A percentile compares a stretch with the other conserved stretches of the same genome.
These are phyloP conservation scores for Peromyscus californicus DNA, from an alignment of 2,113 vertebrate species.

Conservation along the genomic window DNA sequence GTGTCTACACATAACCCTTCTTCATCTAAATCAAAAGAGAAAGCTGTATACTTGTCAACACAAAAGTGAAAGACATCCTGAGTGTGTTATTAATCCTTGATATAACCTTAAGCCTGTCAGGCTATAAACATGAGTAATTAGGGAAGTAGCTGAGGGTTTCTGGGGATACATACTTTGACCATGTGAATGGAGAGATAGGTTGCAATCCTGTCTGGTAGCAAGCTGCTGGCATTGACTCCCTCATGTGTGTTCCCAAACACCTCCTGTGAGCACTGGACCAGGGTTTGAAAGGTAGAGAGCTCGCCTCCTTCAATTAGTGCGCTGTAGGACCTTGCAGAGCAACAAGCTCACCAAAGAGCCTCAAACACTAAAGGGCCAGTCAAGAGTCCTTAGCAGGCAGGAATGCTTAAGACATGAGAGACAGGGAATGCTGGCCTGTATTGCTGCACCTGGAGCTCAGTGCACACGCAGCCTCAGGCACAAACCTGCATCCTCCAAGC, in stretches of 20 bases:
- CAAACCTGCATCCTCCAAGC: neutral
- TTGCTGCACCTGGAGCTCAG: neutral
- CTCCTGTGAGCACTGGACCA: neutral
- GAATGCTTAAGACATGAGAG: neutral
- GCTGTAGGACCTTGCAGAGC: neutral
- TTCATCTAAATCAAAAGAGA: neutral
- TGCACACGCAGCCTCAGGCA: neutral
- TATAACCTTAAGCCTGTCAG: constrained; percentile 10
- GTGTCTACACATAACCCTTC: neutral
- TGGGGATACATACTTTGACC: neutral
- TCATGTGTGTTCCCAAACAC: neutral
- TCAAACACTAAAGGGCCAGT: neutral
- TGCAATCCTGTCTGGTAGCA: neutral
- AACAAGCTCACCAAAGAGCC: neutral
- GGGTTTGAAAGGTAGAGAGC: neutral
- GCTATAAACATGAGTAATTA: constrained; percentile 48
- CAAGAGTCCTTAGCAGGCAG: neutral
- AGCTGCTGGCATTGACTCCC: neutral
- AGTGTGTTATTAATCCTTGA: constrained; percentile 35
- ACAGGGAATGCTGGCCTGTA: neutral
- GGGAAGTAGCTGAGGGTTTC: constrained; percentile 14
- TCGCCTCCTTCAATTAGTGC: neutral
- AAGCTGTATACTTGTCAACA: constrained; percentile 4
- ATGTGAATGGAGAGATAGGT: neutral
- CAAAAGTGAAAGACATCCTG: constrained; percentile 21